phyloP scores from a whole-genome alignment of 1,140 invertebrate species.

The Helicoverpa armigera region DNA sequence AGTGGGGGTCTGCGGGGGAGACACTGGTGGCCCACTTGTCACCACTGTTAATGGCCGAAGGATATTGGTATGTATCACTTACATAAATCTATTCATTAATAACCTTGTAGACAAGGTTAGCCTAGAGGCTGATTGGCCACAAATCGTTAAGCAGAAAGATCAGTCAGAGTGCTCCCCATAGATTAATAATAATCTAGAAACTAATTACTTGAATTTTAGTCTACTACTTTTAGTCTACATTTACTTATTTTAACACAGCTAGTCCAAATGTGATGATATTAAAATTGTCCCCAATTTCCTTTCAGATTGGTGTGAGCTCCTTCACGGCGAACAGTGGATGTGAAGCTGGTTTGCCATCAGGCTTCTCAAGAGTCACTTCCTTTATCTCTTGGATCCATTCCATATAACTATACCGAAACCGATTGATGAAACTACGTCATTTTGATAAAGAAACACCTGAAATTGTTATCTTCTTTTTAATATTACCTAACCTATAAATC shows the following conservation, averaged over 20 bases:
- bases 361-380: conserved; percentile 86
- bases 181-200: no score
- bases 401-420: conserved; percentile 35
- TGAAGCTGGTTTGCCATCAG: conserved; percentile 86
- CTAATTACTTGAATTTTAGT: no score
- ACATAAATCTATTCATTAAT: background rate
- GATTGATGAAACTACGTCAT: background rate
- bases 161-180: no score
- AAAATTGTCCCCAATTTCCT: conserved; percentile 42
- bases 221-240: no score
- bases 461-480: no score
- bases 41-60: conserved; percentile 51
- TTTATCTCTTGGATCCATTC: conserved; percentile 87
- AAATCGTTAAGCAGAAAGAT: background rate
- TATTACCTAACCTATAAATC: no score
- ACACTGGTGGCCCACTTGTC: conserved; percentile 84
- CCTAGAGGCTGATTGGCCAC: background rate
- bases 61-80: conserved; percentile 52
- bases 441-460: background rate
- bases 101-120: no score
- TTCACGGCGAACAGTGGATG: conserved; percentile 87
- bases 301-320: conserved; percentile 87
- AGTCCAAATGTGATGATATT: background rate
- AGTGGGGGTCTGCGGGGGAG: conserved; percentile 67
- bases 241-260: no score